These are phyloP conservation scores for Pandemis corylana DNA, from an alignment of 2,888 invertebrate genomes.

Conservation along the genomic window DNA sequence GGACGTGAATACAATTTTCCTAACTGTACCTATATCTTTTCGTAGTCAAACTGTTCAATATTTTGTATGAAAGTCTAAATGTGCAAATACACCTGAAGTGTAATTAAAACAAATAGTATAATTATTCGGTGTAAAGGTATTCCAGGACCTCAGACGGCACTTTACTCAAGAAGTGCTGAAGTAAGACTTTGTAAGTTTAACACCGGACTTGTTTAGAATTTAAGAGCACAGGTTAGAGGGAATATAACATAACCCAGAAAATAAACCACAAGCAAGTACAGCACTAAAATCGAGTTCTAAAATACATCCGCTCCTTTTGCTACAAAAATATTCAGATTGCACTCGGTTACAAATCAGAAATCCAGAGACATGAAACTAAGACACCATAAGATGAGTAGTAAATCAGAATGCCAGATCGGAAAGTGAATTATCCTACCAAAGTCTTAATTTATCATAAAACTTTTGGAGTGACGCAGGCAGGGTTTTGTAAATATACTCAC, in stretches of 20 bases:
- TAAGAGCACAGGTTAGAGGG: background rate
- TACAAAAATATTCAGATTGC: background rate
- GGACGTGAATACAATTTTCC: too few relatives aligned
- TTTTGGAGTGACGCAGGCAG: too few relatives aligned
- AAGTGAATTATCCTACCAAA: too few relatives aligned
- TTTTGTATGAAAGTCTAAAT: too few relatives aligned
- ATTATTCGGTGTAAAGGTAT: background rate
- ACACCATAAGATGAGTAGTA: background rate
- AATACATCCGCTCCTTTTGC: background rate
- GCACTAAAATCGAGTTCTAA: background rate
- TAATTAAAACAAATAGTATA: too few relatives aligned
- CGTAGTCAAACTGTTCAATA: too few relatives aligned
- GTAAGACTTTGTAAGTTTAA: slow-evolving; percentile 4
- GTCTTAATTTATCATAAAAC: too few relatives aligned
- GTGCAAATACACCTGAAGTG: too few relatives aligned
- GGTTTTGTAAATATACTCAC: too few relatives aligned
- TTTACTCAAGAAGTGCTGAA: background rate
- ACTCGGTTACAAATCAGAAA: background rate
- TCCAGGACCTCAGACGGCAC: background rate
- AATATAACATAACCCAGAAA: background rate
- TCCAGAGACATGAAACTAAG: background rate
- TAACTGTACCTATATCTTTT: too few relatives aligned
- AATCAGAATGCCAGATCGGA: background rate
- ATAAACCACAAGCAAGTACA: background rate
- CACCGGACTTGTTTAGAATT: background rate